A percentile compares a stretch with the other conserved stretches of the same genome.
Evolutionary conservation across 1,140 invertebrate species (phyloP).

Genomic region (Cyclargus thomasi): DNA sequence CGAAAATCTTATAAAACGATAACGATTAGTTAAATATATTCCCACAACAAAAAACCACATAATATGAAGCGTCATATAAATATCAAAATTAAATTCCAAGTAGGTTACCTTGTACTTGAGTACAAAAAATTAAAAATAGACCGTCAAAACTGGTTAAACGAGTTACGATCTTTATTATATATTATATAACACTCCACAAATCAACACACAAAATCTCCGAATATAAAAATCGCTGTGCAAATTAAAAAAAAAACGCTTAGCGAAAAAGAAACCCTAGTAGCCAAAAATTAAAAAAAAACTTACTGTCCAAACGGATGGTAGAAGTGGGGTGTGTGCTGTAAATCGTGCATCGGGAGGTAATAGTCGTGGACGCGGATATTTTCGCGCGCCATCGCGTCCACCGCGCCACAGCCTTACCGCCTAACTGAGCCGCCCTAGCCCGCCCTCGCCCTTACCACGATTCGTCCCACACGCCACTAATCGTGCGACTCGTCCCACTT

Average conservation of each 20-base stretch:
- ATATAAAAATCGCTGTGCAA: not conserved
- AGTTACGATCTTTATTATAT: too few relatives aligned
- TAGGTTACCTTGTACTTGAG: too few relatives aligned
- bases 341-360: slow-evolving; percentile 45
- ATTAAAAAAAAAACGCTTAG: not conserved
- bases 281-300: slow-evolving; percentile 27
- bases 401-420: slow-evolving; percentile 18
- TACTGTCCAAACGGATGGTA: slow-evolving; percentile 45
- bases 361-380: slow-evolving; percentile 45
- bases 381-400: slow-evolving; percentile 42
- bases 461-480: too few relatives aligned
- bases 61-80: too few relatives aligned
- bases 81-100: too few relatives aligned
- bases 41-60: too few relatives aligned
- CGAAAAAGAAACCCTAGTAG: not conserved
- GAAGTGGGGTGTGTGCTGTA: slow-evolving; percentile 40
- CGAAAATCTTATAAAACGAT: too few relatives aligned
- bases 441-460: slow-evolving; percentile 2
- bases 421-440: slow-evolving; percentile 18
- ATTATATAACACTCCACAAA: too few relatives aligned
- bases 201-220: not conserved
- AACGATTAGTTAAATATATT: too few relatives aligned
- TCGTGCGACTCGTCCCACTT: too few relatives aligned
- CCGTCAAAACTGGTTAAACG: too few relatives aligned
- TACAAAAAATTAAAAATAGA: too few relatives aligned